phyloP scores from a whole-genome alignment of 2,888 invertebrate species.

The Zygothrica quintamaculata region DNA sequence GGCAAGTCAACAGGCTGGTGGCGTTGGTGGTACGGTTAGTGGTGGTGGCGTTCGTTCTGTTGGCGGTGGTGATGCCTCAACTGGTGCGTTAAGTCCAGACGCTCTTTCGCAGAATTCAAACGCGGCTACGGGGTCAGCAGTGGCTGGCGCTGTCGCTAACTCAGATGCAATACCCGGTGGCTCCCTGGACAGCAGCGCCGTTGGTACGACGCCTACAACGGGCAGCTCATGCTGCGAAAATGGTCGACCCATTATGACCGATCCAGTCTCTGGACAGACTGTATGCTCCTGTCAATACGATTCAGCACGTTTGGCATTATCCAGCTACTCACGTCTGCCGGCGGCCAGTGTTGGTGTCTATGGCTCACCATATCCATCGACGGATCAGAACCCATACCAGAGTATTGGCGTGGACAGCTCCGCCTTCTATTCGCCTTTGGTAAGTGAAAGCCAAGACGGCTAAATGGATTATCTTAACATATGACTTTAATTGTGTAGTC shows the following conservation, averaged over 20 bases:
- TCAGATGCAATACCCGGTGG: slow-evolving; percentile 53
- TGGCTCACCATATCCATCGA: slow-evolving; percentile 94
- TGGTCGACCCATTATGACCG: slow-evolving; percentile 95
- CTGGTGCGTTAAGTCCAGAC: slow-evolving; percentile 84
- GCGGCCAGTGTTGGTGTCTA: slow-evolving; percentile 92
- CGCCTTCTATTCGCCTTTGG: slow-evolving; percentile 97
- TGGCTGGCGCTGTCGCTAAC: slow-evolving; percentile 37
- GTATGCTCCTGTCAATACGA: slow-evolving; percentile 98
- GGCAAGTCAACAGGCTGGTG: slow-evolving; percentile 85
- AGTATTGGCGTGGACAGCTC: slow-evolving; percentile 97
- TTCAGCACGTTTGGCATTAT: slow-evolving; percentile 92
- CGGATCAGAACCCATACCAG: slow-evolving; percentile 96
- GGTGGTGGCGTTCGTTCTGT: slow-evolving; percentile 70
- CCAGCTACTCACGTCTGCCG: slow-evolving; percentile 91
- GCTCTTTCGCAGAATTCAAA: slow-evolving; percentile 84
- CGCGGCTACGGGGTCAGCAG: slow-evolving; percentile 71
- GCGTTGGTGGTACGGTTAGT: slow-evolving; percentile 83
- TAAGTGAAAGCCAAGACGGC: slow-evolving; percentile 86
- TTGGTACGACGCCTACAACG: slow-evolving; percentile 72
- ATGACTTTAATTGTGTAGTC: slow-evolving; percentile 79
- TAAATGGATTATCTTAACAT: slow-evolving; percentile 83
- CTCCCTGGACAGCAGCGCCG: slow-evolving; percentile 71
- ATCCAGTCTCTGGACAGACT: slow-evolving; percentile 96
- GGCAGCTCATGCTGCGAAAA: slow-evolving; percentile 92
- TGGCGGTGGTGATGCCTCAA: slow-evolving; percentile 85